Conservation (phyloP, 35 echinoderm and acorn worm species). For the Ophioderma brevispina region DNA sequence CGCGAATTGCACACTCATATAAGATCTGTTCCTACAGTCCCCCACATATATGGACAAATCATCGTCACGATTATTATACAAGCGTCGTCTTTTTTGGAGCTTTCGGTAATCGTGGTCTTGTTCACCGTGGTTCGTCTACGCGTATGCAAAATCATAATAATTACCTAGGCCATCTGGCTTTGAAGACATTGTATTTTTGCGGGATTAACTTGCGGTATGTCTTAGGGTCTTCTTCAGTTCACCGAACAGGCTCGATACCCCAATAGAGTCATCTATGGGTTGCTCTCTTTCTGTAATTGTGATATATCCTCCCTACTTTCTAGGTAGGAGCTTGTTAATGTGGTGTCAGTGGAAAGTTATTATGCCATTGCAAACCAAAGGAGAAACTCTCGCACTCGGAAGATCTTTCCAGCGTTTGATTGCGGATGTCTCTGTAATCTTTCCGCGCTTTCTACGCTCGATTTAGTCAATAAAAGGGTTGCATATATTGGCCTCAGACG, state of each 20-base stretch:
- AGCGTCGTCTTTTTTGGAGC: neutral
- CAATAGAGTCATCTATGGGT: no score
- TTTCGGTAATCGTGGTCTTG: neutral
- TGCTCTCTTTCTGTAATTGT: neutral
- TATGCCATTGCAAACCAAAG: neutral
- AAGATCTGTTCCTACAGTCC: no score
- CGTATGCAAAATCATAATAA: neutral
- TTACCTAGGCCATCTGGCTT: neutral
- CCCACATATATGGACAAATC: no score
- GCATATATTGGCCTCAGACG: neutral
- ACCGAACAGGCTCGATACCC: neutral
- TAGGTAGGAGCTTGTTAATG: neutral
- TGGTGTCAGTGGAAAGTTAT: neutral
- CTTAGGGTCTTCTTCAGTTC: neutral
- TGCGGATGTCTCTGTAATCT: neutral
- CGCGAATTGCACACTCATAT: no score
- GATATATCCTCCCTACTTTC: neutral
- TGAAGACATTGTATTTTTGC: neutral
- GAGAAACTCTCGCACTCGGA: neutral
- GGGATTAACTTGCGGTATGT: neutral
- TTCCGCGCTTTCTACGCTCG: neutral
- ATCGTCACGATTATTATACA: no score
- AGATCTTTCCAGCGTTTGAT: neutral
- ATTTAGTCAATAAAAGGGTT: neutral
- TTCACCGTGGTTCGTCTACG: neutral